phyloP scores from a whole-genome alignment of 2,797 vertebrate species.

The Centropyge bicolor region DNA sequence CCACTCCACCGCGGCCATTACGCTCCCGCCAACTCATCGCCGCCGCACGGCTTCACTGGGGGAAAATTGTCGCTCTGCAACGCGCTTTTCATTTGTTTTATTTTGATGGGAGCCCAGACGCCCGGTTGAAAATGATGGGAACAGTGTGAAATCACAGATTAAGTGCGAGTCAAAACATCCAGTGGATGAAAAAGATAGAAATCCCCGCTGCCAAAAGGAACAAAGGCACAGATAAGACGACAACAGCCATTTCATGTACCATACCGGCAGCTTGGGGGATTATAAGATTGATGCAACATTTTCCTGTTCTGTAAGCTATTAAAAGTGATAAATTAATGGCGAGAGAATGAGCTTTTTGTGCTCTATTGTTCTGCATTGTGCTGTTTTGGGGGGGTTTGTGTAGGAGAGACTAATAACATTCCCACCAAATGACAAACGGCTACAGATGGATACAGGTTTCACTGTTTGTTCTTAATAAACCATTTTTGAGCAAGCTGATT shows the following conservation, averaged over 20 bases:
- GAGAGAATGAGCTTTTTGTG: not conserved
- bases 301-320: conserved; percentile 4
- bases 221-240: conserved; percentile 31
- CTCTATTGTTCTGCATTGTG: not conserved
- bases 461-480: too few species aligned
- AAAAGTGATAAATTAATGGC: conserved; percentile 21
- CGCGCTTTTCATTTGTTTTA: conserved; percentile 55
- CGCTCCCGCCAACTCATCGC: conserved; percentile 31
- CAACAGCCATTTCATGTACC: conserved; percentile 18
- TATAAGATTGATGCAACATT: not conserved
- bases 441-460: too few species aligned
- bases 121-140: conserved; percentile 47
- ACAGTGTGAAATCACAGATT: conserved; percentile 56
- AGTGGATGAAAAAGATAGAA: conserved; percentile 61
- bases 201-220: conserved; percentile 46
- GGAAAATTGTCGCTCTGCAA: conserved; percentile 32
- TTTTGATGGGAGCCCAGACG: conserved; percentile 35
- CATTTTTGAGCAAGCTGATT: too few species aligned
- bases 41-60: not conserved
- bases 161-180: conserved; percentile 31
- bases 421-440: not conserved
- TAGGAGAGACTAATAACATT: not conserved
- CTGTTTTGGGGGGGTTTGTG: not conserved
- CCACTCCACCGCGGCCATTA: conserved; percentile 41
- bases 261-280: conserved; percentile 10